phyloP scores from a whole-genome alignment of 1,140 invertebrate species.

The Zophobas atratus region DNA sequence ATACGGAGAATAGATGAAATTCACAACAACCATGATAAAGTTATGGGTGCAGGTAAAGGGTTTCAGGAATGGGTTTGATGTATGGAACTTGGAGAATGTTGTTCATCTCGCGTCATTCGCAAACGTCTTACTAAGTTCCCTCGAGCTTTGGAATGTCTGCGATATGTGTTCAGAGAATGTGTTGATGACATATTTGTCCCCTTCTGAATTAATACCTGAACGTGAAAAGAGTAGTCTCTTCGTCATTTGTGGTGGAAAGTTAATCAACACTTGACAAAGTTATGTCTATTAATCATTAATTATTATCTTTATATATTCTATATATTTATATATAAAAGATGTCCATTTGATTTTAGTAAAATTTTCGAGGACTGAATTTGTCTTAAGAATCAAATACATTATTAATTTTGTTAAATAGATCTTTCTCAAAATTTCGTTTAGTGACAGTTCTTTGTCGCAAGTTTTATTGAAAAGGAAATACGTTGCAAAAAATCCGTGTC shows the following conservation, averaged over 20 bases:
- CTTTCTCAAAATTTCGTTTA: too few relatives aligned
- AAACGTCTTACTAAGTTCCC: constrained; percentile 65
- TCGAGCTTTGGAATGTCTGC: constrained; percentile 61
- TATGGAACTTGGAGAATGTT: constrained; percentile 65
- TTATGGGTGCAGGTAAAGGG: constrained; percentile 50
- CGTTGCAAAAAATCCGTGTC: too few relatives aligned
- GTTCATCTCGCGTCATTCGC: constrained; percentile 61
- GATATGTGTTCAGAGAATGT: constrained; percentile 62
- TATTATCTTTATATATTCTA: neutral
- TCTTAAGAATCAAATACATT: too few relatives aligned
- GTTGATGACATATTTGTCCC: constrained; percentile 65
- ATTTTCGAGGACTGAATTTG: too few relatives aligned
- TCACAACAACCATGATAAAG: constrained; percentile 48
- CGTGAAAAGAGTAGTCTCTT: constrained; percentile 14
- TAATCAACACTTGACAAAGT: neutral
- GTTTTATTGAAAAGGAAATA: too few relatives aligned
- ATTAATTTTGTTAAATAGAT: too few relatives aligned
- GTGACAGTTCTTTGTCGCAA: too few relatives aligned
- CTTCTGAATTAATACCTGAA: constrained; percentile 51
- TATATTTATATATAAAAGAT: too few relatives aligned
- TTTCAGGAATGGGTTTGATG: constrained; percentile 63
- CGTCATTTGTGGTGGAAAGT: neutral
- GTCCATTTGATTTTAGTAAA: too few relatives aligned
- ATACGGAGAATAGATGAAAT: constrained; percentile 42
- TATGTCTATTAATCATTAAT: neutral